phyloP scores from a whole-genome alignment of 2,113 vertebrate genomes.

The Cricetomys ansorgei region DNA sequence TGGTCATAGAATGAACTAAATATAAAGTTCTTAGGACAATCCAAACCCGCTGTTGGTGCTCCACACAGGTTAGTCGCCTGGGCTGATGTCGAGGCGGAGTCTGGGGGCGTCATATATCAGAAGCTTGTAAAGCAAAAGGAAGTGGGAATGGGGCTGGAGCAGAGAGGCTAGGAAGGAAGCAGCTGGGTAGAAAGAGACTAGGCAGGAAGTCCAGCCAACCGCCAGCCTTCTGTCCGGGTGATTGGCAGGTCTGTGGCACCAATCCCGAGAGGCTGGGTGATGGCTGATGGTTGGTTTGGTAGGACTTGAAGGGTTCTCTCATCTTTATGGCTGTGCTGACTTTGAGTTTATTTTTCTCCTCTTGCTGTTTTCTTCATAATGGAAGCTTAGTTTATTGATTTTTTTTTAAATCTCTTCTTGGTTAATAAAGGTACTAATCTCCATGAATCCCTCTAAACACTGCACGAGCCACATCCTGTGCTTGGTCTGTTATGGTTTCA shows the following conservation, averaged over 20 bases:
- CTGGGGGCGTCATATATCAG: not conserved
- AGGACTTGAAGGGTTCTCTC: not conserved
- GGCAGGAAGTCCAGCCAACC: not conserved
- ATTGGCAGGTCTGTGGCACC: not conserved
- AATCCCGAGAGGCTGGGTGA: not conserved
- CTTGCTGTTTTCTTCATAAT: slow-evolving; percentile 1
- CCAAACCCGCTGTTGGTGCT: not conserved
- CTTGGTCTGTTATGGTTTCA: not conserved
- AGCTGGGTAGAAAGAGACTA: not conserved
- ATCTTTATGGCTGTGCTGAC: not conserved
- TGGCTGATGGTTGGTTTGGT: not conserved
- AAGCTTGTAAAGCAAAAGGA: not conserved
- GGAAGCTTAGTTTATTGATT: not conserved
- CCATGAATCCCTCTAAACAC: not conserved
- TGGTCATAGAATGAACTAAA: not conserved
- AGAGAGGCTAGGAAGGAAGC: not conserved
- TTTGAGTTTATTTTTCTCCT: not conserved
- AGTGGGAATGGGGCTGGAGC: not conserved
- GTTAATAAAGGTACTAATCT: not conserved
- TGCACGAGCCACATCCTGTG: not conserved
- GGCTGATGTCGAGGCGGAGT: not conserved
- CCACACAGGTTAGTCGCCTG: not conserved
- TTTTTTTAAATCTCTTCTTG: not conserved
- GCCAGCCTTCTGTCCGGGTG: not conserved
- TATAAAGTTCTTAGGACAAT: not conserved